phyloP scores from a whole-genome alignment of 2,113 vertebrate species.

The Myiopsitta monachus region DNA sequence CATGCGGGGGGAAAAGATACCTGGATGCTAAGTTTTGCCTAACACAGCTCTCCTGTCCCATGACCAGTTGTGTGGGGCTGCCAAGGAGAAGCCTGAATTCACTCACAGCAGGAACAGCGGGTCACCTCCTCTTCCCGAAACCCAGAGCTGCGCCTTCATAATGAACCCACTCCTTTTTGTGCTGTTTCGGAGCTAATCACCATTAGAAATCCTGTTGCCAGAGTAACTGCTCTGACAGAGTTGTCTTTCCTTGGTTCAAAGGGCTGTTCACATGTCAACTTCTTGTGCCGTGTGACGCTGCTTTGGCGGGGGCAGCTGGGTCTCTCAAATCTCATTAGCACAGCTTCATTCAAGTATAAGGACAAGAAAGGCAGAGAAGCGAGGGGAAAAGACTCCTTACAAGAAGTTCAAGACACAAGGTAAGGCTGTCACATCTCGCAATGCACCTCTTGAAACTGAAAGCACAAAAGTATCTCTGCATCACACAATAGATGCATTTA shows the following conservation, averaged over 20 bases:
- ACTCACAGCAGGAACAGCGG: rapidly evolving
- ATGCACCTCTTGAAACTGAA: neutral
- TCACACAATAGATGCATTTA: rapidly evolving
- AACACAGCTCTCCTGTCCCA: neutral
- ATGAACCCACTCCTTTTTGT: neutral
- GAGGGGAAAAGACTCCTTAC: neutral
- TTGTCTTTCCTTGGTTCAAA: neutral
- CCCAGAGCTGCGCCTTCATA: neutral
- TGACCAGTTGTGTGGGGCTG: rapidly evolving
- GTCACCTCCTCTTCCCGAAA: neutral
- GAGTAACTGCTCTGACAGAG: conserved; percentile 29
- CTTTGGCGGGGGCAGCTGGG: neutral
- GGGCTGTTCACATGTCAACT: neutral
- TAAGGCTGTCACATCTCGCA: neutral
- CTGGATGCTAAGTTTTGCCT: rapidly evolving
- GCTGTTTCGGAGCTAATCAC: neutral
- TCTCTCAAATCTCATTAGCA: neutral
- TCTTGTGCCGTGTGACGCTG: neutral
- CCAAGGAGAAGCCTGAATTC: neutral
- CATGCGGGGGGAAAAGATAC: rapidly evolving
- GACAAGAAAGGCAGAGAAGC: neutral
- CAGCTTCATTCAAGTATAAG: neutral
- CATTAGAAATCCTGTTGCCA: conserved; percentile 2
- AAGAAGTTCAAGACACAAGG: neutral
- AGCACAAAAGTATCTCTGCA: neutral